Conservation (phyloP, 2,888 invertebrate species). For the Eurytoma californica region DNA sequence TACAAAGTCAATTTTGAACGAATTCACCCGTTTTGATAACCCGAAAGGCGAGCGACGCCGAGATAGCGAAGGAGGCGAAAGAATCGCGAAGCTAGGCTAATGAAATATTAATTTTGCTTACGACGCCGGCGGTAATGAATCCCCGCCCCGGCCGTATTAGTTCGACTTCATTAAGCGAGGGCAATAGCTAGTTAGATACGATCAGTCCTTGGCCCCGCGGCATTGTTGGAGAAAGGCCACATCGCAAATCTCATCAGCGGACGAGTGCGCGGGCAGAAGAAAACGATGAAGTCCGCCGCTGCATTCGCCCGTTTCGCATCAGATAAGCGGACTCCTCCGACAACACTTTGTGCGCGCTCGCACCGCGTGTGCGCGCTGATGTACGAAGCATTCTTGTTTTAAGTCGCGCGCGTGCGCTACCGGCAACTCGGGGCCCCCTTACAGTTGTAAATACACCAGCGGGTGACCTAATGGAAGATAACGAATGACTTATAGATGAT, state of each 20-base stretch:
- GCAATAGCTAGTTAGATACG: not conserved
- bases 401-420: conserved; percentile 5
- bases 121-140: no score
- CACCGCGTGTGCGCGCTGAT: not conserved
- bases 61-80: no score
- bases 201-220: not conserved
- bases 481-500: no score
- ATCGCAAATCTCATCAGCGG: conserved; percentile 26
- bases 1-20: no score
- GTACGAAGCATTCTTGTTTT: conserved; percentile 27
- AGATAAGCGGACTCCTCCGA: conserved; percentile 11
- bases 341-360: conserved; percentile 10
- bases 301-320: conserved; percentile 15
- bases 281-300: conserved; percentile 39
- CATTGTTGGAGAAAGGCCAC: no score
- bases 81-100: no score
- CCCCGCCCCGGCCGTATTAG: no score
- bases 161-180: no score
- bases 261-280: conserved; percentile 26
- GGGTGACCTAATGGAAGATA: not conserved
- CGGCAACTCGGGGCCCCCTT: not conserved
- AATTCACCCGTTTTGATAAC: no score
- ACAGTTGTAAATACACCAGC: not conserved
- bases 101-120: no score
- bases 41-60: no score